These are phyloP conservation scores for Tinea pellionella DNA, from an alignment of 2,888 invertebrate species.

Conservation along the genomic window DNA sequence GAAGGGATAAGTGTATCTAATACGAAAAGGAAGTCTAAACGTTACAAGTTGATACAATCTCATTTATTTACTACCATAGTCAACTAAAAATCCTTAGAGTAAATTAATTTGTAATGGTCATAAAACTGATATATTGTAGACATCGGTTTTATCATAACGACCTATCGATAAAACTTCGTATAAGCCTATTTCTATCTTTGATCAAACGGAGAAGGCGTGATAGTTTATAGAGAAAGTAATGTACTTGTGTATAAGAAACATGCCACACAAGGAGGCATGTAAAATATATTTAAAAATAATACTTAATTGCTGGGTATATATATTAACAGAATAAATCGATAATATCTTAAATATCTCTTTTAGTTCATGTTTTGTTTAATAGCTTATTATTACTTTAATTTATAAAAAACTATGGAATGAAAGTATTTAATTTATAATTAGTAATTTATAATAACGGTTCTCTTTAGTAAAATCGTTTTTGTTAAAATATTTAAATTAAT, in stretches of 20 bases:
- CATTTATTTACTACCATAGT: neutral
- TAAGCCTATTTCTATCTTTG: conserved; percentile 7
- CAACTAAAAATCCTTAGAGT: conserved; percentile 2
- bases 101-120: conserved; percentile 12
- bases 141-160: conserved; percentile 9
- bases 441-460: too few relatives aligned
- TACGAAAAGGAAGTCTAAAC: conserved; percentile 3
- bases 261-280: neutral
- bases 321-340: neutral
- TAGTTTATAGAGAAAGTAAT: conserved; percentile 2
- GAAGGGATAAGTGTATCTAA: neutral
- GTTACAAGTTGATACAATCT: neutral
- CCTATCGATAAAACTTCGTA: conserved; percentile 6
- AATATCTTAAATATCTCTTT: too few relatives aligned
- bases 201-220: conserved; percentile 2
- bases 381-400: too few relatives aligned
- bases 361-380: too few relatives aligned
- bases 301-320: neutral
- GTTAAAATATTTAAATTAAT: too few relatives aligned
- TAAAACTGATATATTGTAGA: conserved; percentile 10
- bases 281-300: neutral
- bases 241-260: neutral
- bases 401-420: too few relatives aligned
- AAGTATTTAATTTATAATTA: too few relatives aligned
- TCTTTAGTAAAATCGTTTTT: too few relatives aligned